phyloP scores from a whole-genome alignment of 2,888 invertebrate genomes.

The Nomada lathburiana region DNA sequence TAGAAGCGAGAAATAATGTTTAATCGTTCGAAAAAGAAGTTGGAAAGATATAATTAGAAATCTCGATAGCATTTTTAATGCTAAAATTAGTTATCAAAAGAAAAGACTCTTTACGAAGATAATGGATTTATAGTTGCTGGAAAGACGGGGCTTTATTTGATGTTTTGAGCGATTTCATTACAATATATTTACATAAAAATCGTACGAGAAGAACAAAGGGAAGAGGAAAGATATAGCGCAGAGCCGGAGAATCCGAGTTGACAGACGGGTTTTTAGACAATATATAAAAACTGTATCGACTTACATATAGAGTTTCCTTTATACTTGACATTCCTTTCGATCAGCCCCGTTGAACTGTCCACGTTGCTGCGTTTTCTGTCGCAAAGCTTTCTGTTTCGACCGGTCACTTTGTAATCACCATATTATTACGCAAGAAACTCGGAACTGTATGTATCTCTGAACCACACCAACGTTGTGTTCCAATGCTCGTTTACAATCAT shows the following conservation, averaged over 20 bases:
- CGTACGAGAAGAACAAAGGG: background rate
- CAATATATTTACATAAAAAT: constrained; percentile 10
- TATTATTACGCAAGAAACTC: constrained; percentile 17
- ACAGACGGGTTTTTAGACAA: constrained; percentile 42
- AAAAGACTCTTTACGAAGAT: background rate
- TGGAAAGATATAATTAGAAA: no score
- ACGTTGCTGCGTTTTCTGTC: constrained; percentile 12
- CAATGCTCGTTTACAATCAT: background rate
- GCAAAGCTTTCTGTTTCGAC: constrained; percentile 34
- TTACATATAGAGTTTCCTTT: constrained; percentile 58
- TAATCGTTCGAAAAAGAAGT: no score
- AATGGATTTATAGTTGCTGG: background rate
- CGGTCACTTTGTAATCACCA: constrained; percentile 39
- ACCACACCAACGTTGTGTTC: background rate
- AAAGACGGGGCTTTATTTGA: background rate
- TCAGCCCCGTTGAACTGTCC: constrained; percentile 22
- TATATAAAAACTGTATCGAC: constrained; percentile 43
- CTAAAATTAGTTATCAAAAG: no score
- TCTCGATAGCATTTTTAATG: no score
- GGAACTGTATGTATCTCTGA: background rate
- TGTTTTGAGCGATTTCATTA: background rate
- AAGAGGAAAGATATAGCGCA: constrained; percentile 2
- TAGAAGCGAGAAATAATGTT: no score
- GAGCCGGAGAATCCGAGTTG: constrained; percentile 14
- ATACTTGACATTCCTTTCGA: constrained; percentile 62